phyloP scores from a whole-genome alignment of 2,797 vertebrate genomes.

The Sphenopsis melanotis region DNA sequence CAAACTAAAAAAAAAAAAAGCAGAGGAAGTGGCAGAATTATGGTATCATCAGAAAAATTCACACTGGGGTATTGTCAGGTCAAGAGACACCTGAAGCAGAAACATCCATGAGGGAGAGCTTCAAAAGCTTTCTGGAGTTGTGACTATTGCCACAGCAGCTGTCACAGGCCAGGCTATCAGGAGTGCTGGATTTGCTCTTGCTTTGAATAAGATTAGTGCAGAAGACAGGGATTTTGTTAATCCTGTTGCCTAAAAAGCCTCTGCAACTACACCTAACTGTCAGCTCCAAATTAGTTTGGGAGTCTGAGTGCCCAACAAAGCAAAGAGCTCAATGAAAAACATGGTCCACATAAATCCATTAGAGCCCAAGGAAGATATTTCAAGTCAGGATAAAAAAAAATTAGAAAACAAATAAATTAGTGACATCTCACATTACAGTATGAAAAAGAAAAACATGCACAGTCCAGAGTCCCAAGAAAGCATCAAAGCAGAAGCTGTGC shows the following conservation, averaged over 20 bases:
- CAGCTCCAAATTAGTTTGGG: constrained; percentile 32
- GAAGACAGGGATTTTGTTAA: constrained; percentile 45
- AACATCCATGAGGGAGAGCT: background rate
- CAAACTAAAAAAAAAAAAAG: background rate
- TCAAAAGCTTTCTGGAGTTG: background rate
- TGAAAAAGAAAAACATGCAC: background rate
- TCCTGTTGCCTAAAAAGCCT: constrained; percentile 34
- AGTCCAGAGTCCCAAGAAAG: background rate
- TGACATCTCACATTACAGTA: background rate
- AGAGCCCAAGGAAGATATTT: background rate
- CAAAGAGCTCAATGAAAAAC: constrained; percentile 14
- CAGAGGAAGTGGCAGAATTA: background rate
- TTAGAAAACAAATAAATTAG: background rate
- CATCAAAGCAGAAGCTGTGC: constrained; percentile 15
- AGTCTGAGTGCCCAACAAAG: background rate
- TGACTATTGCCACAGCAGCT: background rate
- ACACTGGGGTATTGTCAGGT: background rate
- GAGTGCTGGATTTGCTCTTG: constrained; percentile 26
- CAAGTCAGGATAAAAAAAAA: background rate
- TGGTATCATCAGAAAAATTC: background rate
- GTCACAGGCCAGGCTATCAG: background rate
- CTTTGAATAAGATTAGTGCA: constrained; percentile 20
- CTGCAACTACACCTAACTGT: background rate
- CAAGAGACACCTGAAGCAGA: background rate
- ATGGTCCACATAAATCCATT: background rate